Base-by-base conservation (phyloP, 1,140 invertebrate genomes). In the Anthonomus grandis region DNA sequence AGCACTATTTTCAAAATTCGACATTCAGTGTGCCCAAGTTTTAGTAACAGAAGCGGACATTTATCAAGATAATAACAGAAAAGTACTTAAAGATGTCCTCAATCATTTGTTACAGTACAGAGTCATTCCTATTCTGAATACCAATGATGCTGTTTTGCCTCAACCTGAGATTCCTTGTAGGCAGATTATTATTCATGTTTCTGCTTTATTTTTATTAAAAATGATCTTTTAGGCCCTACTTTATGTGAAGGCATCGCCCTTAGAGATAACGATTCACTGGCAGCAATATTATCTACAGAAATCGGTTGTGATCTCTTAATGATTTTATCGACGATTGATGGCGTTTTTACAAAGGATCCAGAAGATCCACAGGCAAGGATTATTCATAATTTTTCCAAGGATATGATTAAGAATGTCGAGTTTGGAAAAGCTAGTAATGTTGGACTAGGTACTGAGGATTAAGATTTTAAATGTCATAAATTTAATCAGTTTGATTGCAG, bases 191-290 rank as follows among this genome's bases (percentile, higher is more conserved):
- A 10, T 34, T 1, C 38, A 41, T 1, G 10, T 41, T 41, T 41
- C 10, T n/a, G n/a, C n/a, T n/a, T n/a, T n/a, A n/a, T n/a, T 41
- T n/a, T n/a, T 9, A 41, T n/a, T 9, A 1, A 27, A 27, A n/a
- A 17, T 9, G 13, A 8, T 18, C 12, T 54, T 55, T 55, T 23
- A 55, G 52, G 45, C 31, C 59, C 55, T 4, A 62, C 50, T 0
- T 50, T 56, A 36, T 55, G 52, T 25, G 37, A 55, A 46, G 52
- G 52, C 10, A 55, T 55, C 12, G 23, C 19, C n/a, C 44, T 55
- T 4, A 22, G 19, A 24, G 52, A 55, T 23, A 55, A 55, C 42
- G 52, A 55, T 21, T 39, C 52, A 8, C 15, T 55, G 18, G 42
- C 52, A 0, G 52, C 52, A 4, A 55, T 55, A 44, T n/a, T 55